Evolutionary conservation across 2,888 invertebrate species (phyloP), one percentile per base, ranked within the genome.

Genomic region (Omphaloscelis lunosa): DNA sequence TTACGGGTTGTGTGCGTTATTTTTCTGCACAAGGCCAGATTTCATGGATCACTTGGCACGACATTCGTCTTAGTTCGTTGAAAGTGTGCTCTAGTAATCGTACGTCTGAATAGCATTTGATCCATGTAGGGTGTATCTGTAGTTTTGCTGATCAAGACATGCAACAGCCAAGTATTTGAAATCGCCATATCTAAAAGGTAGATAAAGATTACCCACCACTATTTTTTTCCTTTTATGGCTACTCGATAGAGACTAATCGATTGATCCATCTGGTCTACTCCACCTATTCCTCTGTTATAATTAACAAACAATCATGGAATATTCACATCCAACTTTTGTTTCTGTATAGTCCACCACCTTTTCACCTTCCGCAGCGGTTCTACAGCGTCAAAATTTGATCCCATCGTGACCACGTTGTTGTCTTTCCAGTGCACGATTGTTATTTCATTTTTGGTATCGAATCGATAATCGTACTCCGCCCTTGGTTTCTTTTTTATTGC

Each of bases 341-440:
- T 63, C 39, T 63, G 41, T 29, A 29, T 61, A 61, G 20, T 29
- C 29, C 29, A 61, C 61, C 61, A 61, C 29, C 20, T 61, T 34
- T 61, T 34, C 5, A 61, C 29, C 29, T 61, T 61, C 29, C 61
- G 29, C 11, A 29, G 20, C 2, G 61, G 29, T 20, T 61, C 29
- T 20, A 61, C 29, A 34, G 61, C 61, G 20, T 61, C 61, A 61
- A 61, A 29, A 63, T 63, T 63, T 63, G 63, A 63, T 41, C 63
- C 41, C 63, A 63, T 63, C 63, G 63, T 63, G 63, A 63, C 63
- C n/a, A 41, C 63, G n/a, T n/a, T 63, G n/a, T 63, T 41, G n/a
- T 63, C n/a, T 63, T 63, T 63, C 63, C 63, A 63, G 63, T n/a
- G 63, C 23, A 63, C 63, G n/a, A 63, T 63, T 63, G 41, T 41